Evolutionary conservation across 2,888 invertebrate species (phyloP).

Genomic region (Andrena chrysosceles): DNA sequence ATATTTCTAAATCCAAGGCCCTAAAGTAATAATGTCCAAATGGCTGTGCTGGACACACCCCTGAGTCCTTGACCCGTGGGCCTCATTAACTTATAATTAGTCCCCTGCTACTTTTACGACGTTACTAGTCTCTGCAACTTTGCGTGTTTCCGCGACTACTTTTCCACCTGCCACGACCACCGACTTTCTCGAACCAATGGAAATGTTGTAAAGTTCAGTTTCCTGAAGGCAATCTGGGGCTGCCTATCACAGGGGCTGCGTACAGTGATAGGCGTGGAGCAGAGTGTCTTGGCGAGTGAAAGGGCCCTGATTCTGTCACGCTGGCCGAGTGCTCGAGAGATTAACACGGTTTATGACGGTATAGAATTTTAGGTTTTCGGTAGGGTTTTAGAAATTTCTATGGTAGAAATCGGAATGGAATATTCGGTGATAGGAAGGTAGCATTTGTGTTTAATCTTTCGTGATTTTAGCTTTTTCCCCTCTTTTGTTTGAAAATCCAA

Average conservation of each 20-base stretch:
- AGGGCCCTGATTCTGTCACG: conserved; percentile 40
- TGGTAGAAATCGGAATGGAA: too few relatives aligned
- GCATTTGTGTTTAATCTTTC: too few relatives aligned
- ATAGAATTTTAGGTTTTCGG: too few relatives aligned
- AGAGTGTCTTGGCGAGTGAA: conserved; percentile 52
- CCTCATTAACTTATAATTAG: too few relatives aligned
- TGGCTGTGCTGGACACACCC: too few relatives aligned
- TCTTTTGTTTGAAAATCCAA: too few relatives aligned
- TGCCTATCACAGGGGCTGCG: conserved; percentile 25
- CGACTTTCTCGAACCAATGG: conserved; percentile 63
- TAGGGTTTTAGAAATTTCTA: too few relatives aligned
- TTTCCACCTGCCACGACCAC: conserved; percentile 23
- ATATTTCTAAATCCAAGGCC: too few relatives aligned
- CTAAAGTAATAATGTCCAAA: too few relatives aligned
- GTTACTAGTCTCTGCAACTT: conserved; percentile 1
- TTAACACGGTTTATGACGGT: conserved; percentile 11
- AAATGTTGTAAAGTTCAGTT: conserved; percentile 64
- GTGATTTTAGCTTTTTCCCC: too few relatives aligned
- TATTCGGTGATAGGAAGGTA: background rate
- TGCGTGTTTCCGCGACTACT: background rate
- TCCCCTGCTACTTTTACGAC: background rate
- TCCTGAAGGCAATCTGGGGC: conserved; percentile 57
- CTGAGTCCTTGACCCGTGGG: too few relatives aligned
- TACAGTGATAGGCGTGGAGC: conserved; percentile 25
- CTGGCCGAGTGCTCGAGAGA: conserved; percentile 10